phyloP scores from a whole-genome alignment of 2,888 invertebrate species.

The Chydorus sphaericus region DNA sequence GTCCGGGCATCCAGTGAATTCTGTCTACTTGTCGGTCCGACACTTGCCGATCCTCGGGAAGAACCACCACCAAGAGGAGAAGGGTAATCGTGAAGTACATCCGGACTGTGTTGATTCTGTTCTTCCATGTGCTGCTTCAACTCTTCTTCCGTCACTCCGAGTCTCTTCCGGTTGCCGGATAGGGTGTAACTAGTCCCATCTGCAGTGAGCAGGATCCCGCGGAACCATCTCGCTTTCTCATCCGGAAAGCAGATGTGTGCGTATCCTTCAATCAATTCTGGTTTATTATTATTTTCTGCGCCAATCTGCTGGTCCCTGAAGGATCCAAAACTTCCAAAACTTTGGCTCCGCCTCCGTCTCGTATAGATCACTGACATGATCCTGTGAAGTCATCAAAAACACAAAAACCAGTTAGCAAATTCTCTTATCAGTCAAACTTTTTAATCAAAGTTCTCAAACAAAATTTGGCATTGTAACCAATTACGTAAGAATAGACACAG shows the following conservation, averaged over 20 bases:
- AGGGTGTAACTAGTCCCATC: not conserved
- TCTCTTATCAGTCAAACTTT: too few species aligned
- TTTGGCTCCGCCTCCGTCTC: constrained; percentile 3
- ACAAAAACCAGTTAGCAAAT: too few species aligned
- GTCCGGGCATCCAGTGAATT: constrained; percentile 1
- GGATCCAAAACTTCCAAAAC: constrained; percentile 1
- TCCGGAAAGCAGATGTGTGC: constrained; percentile 6
- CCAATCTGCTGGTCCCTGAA: constrained; percentile 1
- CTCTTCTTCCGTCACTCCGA: not conserved
- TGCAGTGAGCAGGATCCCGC: not conserved
- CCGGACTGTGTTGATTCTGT: not conserved
- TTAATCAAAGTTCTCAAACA: too few species aligned
- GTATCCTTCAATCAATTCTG: constrained; percentile 9
- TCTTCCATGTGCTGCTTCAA: not conserved
- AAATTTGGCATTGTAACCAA: too few species aligned
- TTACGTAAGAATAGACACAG: too few species aligned
- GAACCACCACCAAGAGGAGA: not conserved
- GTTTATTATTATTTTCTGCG: not conserved
- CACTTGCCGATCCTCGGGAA: not conserved
- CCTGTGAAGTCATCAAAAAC: too few species aligned
- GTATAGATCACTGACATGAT: not conserved
- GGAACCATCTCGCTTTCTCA: constrained; percentile 1
- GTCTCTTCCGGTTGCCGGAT: not conserved
- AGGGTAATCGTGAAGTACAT: not conserved
- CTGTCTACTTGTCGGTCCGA: not conserved